These are phyloP conservation scores for Rhopalosiphum maidis DNA, from an alignment of 1,140 invertebrate genomes.

Conservation along the genomic window DNA sequence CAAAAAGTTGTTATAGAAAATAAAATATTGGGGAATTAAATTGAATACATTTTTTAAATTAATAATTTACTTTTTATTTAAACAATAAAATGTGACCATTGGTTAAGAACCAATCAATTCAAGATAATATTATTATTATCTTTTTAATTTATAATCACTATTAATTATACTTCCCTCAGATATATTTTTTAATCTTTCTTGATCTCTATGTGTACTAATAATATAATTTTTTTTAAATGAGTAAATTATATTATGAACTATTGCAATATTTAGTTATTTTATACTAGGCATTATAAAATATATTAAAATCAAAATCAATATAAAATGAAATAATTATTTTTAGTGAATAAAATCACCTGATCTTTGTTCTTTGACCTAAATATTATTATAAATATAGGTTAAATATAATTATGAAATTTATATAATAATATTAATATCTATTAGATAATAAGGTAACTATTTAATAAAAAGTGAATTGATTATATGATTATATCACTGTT, in stretches of 20 bases:
- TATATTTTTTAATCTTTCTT: background rate
- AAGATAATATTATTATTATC: background rate
- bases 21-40: background rate
- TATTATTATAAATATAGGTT: background rate
- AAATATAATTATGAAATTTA: background rate
- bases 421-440: background rate
- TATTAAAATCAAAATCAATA: background rate
- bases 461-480: background rate
- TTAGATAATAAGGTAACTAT: background rate
- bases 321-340: background rate
- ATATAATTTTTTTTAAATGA: background rate
- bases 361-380: conserved; percentile 23
- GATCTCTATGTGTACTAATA: background rate
- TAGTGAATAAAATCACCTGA: background rate
- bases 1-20: background rate
- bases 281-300: background rate
- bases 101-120: background rate
- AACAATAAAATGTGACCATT: background rate
- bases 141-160: background rate
- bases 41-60: background rate
- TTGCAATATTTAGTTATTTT: background rate
- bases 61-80: background rate
- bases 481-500: background rate
- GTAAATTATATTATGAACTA: background rate
- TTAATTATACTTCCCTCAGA: background rate